Evolutionary conservation across 2,113 vertebrate species (phyloP).

Genomic region (Mesoclemmys tuberculata): DNA sequence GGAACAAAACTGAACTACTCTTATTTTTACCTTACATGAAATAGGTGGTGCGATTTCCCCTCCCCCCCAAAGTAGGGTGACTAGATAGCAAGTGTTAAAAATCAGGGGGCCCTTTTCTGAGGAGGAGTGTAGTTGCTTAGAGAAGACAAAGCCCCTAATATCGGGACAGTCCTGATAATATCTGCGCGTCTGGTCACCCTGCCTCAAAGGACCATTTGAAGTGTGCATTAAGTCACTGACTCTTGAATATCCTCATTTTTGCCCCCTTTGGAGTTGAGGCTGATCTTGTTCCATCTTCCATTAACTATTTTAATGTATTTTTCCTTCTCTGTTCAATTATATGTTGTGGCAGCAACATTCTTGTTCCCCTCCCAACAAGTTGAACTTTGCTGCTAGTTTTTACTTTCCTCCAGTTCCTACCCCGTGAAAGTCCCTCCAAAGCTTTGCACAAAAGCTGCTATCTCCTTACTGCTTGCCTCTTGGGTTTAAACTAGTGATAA

Average conservation of each 20-base stretch:
- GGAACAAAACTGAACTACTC: background rate
- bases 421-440: background rate
- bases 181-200: background rate
- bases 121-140: background rate
- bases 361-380: background rate
- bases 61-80: background rate
- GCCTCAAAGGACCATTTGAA: conserved; percentile 27
- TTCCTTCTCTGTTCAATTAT: background rate
- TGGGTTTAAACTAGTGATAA: background rate
- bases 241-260: conserved; percentile 28
- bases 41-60: conserved; percentile 47
- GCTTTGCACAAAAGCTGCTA: background rate
- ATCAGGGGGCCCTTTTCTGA: background rate
- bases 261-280: background rate
- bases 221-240: conserved; percentile 45
- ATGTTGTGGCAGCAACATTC: background rate
- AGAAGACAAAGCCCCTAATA: background rate
- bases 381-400: background rate
- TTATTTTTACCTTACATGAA: background rate
- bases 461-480: background rate
- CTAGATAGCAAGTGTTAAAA: background rate
- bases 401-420: background rate
- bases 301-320: conserved; percentile 21
- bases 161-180: too few relatives aligned
- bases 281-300: background rate